Evolutionary conservation across 2,888 invertebrate species (phyloP).

Genomic region (Pemphredon lugubris): DNA sequence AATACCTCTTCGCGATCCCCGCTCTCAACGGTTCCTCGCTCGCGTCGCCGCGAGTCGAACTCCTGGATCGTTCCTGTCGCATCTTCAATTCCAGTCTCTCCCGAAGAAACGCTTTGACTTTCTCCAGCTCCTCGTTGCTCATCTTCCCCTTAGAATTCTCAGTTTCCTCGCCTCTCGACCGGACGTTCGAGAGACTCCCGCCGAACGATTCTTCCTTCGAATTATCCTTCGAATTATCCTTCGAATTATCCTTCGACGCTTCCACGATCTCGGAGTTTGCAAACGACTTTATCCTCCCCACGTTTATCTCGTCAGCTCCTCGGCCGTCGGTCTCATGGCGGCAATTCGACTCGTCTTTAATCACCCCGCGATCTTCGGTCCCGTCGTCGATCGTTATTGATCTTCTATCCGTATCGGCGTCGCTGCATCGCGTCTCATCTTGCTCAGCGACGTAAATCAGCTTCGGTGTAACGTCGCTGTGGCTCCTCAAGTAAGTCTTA

Average conservation of each 20-base stretch:
- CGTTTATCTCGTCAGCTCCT: background rate
- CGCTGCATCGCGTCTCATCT: too few relatives aligned
- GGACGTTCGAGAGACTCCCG: too few relatives aligned
- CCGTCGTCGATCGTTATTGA: too few relatives aligned
- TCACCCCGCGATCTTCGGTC: too few relatives aligned
- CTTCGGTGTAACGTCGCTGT: constrained; percentile 51
- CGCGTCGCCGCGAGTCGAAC: constrained; percentile 10
- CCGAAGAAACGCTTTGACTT: constrained; percentile 65
- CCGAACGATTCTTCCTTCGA: too few relatives aligned
- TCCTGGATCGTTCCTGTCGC: constrained; percentile 58
- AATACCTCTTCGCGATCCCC: constrained; percentile 66
- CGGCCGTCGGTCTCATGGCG: constrained; percentile 9
- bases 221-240: background rate
- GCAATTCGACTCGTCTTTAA: constrained; percentile 12
- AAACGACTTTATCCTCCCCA: background rate
- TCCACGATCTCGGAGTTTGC: background rate
- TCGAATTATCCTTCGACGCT: background rate
- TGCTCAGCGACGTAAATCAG: constrained; percentile 30
- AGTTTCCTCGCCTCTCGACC: too few relatives aligned
- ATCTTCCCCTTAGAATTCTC: constrained; percentile 50
- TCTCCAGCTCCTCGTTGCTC: constrained; percentile 64
- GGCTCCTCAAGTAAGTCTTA: constrained; percentile 67
- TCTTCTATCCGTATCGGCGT: too few relatives aligned
- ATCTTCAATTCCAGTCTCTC: constrained; percentile 70
- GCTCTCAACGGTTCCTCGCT: too few relatives aligned